Conservation (phyloP, 1,140 invertebrate genomes). For the Drosophila eugracilis region DNA sequence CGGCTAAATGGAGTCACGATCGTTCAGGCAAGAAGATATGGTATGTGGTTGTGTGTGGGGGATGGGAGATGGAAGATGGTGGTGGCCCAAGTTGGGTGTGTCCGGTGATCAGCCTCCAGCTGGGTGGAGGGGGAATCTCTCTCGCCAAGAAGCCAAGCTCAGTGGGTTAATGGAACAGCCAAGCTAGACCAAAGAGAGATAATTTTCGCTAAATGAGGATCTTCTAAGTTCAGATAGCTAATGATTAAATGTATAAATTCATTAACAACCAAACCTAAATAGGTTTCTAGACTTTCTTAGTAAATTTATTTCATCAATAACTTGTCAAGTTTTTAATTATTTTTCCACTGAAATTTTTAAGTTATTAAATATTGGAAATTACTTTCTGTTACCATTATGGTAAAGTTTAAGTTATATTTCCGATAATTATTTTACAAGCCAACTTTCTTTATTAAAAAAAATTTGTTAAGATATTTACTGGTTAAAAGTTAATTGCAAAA, state of each 20-base stretch:
- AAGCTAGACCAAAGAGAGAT: slow-evolving; percentile 2
- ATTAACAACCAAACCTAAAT: neutral
- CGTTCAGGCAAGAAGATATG: slow-evolving; percentile 14
- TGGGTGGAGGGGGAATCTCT: no score
- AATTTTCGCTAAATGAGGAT: slow-evolving; percentile 2
- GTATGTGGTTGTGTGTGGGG: slow-evolving; percentile 3
- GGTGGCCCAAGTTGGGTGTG: slow-evolving; percentile 47
- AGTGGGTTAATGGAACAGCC: slow-evolving; percentile 75
- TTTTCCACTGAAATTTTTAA: no score
- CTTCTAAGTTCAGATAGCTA: neutral
- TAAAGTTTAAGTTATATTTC: neutral
- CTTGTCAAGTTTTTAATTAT: no score
- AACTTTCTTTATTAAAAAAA: slow-evolving; percentile 4
- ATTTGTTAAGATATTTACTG: slow-evolving; percentile 11
- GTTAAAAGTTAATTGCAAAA: slow-evolving; percentile 31
- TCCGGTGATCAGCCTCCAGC: slow-evolving; percentile 36
- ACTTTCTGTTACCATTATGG: no score
- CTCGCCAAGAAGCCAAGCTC: slow-evolving; percentile 14
- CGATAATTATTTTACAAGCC: neutral
- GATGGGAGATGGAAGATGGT: slow-evolving; percentile 14
- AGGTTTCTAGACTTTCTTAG: neutral
- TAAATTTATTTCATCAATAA: no score
- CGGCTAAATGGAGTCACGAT: slow-evolving; percentile 68
- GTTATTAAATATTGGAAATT: no score
- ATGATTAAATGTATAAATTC: neutral